These are phyloP conservation scores for Cryptosula pallasiana DNA, from an alignment of 2,888 invertebrate species.

Conservation along the genomic window DNA sequence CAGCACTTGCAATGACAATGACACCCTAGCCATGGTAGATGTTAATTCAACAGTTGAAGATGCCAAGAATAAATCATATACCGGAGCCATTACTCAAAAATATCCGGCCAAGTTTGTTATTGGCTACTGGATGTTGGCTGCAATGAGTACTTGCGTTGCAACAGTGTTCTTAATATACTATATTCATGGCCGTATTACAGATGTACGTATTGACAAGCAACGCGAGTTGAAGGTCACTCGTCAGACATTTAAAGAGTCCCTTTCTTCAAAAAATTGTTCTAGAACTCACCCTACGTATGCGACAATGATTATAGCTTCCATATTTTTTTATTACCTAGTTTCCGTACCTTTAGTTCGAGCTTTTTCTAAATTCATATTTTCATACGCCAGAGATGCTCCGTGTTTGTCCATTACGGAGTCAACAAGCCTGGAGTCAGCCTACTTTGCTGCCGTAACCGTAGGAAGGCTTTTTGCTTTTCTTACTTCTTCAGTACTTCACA, in stretches of 20 bases:
- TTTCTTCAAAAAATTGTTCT: background rate
- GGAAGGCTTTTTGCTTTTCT: slow-evolving; percentile 34
- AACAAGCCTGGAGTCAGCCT: slow-evolving; percentile 34
- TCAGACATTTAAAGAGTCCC: background rate
- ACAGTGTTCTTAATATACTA: background rate
- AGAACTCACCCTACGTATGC: background rate
- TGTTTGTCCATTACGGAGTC: slow-evolving; percentile 33
- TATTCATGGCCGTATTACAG: background rate
- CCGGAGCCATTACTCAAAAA: background rate
- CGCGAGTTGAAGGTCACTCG: background rate
- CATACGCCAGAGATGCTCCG: slow-evolving; percentile 35
- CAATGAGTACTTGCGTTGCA: background rate
- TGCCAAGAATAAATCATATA: too few relatives aligned
- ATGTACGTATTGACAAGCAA: background rate
- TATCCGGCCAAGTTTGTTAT: slow-evolving; percentile 11
- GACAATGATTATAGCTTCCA: background rate
- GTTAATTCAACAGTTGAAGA: background rate
- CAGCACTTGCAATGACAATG: background rate
- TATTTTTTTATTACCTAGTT: slow-evolving; percentile 4
- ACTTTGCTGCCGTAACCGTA: slow-evolving; percentile 36
- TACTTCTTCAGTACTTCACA: background rate
- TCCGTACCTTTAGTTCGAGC: slow-evolving; percentile 32
- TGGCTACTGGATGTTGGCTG: slow-evolving; percentile 1
- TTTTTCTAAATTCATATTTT: slow-evolving; percentile 35
- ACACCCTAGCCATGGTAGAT: background rate